Percentiles rank a stretch among this genome's conserved stretches.
phyloP scores from a whole-genome alignment of 2,797 vertebrate species.

The Cottoperca gobio region DNA sequence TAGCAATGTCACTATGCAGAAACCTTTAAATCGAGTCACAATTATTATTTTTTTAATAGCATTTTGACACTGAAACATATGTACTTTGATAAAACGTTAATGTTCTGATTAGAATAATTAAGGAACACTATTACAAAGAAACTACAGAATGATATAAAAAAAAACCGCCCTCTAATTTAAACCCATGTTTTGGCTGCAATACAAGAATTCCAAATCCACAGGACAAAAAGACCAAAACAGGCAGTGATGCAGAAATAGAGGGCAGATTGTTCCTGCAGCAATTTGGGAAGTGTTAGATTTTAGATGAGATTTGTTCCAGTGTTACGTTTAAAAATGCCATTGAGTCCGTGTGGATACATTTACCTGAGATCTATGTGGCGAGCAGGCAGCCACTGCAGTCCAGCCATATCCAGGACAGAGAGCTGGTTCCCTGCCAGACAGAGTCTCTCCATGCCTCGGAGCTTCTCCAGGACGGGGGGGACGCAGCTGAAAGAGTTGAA shows the following conservation, averaged over 20 bases:
- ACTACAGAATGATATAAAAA: too few relatives aligned
- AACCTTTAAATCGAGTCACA: too few relatives aligned
- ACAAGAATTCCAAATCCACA: neutral
- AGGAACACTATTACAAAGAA: too few relatives aligned
- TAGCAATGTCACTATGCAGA: too few relatives aligned
- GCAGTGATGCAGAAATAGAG: neutral
- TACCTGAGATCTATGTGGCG: slow-evolving; percentile 95
- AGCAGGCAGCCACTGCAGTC: slow-evolving; percentile 88
- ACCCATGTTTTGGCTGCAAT: neutral
- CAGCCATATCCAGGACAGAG: slow-evolving; percentile 83
- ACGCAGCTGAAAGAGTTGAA: slow-evolving; percentile 93
- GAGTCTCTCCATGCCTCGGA: slow-evolving; percentile 90
- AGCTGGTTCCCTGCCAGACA: slow-evolving; percentile 96
- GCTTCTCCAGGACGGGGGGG: slow-evolving; percentile 90
- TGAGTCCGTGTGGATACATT: neutral
- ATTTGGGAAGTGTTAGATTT: slow-evolving; percentile 12
- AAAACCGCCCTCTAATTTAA: too few relatives aligned
- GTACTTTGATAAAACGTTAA: too few relatives aligned
- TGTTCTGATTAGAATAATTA: too few relatives aligned
- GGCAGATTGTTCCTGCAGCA: slow-evolving; percentile 1
- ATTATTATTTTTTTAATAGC: too few relatives aligned
- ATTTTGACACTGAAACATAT: too few relatives aligned
- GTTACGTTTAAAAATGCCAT: slow-evolving; percentile 16
- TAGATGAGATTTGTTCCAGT: slow-evolving; percentile 10
- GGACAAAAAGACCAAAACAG: neutral